These are phyloP conservation scores for Leucophenga varia DNA, from an alignment of 1,140 invertebrate genomes.

Conservation along the genomic window DNA sequence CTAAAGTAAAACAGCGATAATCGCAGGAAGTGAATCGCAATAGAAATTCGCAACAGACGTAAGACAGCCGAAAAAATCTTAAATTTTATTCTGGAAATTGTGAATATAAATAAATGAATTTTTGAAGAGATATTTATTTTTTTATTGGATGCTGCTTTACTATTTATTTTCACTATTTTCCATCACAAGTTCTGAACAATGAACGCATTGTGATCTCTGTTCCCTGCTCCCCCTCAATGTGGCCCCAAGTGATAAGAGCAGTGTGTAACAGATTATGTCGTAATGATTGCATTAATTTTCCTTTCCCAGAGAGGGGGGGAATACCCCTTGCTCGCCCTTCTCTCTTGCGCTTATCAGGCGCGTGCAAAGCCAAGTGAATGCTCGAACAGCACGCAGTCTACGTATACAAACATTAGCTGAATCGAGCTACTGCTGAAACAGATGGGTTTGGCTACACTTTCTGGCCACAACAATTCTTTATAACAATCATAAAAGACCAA, in stretches of 20 bases:
- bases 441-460: conserved; percentile 4
- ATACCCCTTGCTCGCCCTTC: neutral
- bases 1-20: no score
- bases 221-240: conserved; percentile 1
- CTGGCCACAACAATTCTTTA: conserved; percentile 10
- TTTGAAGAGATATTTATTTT: no score
- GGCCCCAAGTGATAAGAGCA: conserved; percentile 23
- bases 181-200: neutral
- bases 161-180: no score
- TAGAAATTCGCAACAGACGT: no score
- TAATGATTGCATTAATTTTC: conserved; percentile 33
- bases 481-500: conserved; percentile 1
- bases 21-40: no score
- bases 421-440: conserved; percentile 5
- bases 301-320: conserved; percentile 1
- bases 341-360: conserved; percentile 19
- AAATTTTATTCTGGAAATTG: no score
- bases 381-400: conserved; percentile 16
- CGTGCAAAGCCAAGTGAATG: conserved; percentile 15
- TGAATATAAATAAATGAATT: no score
- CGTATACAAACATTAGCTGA: conserved; percentile 10
- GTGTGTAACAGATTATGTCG: conserved; percentile 22
- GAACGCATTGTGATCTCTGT: conserved; percentile 7
- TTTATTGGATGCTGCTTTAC: no score
- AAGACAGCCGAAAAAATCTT: no score